Percentiles rank a stretch among this genome's conserved stretches.
These are phyloP conservation scores for Chitala chitala DNA, from an alignment of 2,113 vertebrate species.

Conservation along the genomic window DNA sequence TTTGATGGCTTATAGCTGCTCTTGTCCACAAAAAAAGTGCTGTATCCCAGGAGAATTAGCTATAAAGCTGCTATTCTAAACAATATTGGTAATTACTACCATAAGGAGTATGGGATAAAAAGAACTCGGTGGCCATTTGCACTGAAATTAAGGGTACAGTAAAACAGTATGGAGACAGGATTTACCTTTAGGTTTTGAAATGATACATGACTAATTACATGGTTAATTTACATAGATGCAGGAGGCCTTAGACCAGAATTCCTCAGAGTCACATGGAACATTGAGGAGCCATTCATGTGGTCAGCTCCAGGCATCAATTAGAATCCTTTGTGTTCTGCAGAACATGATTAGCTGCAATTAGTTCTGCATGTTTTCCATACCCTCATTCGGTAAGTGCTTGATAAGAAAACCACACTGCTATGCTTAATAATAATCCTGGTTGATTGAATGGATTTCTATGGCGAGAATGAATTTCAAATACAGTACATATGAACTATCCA, in stretches of 20 bases:
- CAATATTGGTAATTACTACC: not conserved
- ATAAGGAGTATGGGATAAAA: not conserved
- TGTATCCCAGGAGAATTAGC: not conserved
- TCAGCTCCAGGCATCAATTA: conserved; percentile 18
- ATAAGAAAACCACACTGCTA: conserved; percentile 5
- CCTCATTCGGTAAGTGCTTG: conserved; percentile 4
- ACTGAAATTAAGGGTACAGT: not conserved
- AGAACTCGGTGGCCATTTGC: not conserved
- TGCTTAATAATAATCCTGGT: not conserved
- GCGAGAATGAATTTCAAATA: not conserved
- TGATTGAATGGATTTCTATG: not conserved
- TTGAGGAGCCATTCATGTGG: conserved; percentile 34
- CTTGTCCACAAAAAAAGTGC: not conserved
- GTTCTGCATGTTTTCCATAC: not conserved
- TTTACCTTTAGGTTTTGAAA: not conserved
- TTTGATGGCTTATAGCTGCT: not conserved
- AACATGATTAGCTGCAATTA: conserved; percentile 18
- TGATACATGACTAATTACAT: conserved; percentile 30
- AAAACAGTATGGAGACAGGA: not conserved
- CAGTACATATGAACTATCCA: not conserved
- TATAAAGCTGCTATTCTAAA: not conserved
- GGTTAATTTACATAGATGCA: conserved; percentile 29
- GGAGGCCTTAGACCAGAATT: conserved; percentile 34
- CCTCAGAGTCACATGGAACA: conserved; percentile 36
- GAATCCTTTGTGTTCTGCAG: conserved; percentile 8